Evolutionary conservation across 2,797 vertebrate genomes (phyloP), one percentile per base, ranked within the genome.

Genomic region (Melanotaenia nigrans): DNA sequence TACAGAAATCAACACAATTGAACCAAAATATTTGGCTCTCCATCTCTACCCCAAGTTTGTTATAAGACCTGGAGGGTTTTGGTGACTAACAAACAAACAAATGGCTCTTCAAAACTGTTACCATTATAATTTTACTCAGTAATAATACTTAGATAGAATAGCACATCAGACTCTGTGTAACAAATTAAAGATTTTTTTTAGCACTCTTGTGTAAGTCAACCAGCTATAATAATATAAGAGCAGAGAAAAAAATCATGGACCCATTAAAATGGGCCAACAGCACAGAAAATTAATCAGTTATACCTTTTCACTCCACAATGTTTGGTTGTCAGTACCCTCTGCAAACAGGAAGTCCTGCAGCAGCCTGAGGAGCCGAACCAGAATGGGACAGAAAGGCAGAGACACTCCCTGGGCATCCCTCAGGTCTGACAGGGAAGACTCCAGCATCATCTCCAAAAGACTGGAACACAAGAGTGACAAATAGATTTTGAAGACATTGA

Each of bases 361-460:
- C 64, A 99, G 93, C 18, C 97, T 90, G 49, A 99, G 95, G 25
- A 99, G 95, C 69, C 95, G 95, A 22, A 99, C 94, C 4, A 94
- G 92, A 1, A 96, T 97, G 78, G 96, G 96, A 66, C 92, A 93
- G 89, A 97, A 95, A 0, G 95, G 93, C 80, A 95, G 85, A 18
- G 89, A 32, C 1, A 93, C 82, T 0, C 92, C 84, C 0, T 95
- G 89, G 0, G 95, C 91, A 3, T 96, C 96, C 80, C 96, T 95
- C 85, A 99, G 89, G 86, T 99, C 98, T 0, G 95, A 96, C 87
- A 98, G 79, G 0, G 97, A 96, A 0, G 97, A 99, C 88, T 99
- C 98, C 93, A 99, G 87, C 98, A 99, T 99, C 97, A 99, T 97
- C 94, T 99, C 98, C 92, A 99, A 85, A 64, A 99, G 92, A 91